Conservation (phyloP, 1,140 invertebrate genomes). For the Melipona quadrifasciata region DNA sequence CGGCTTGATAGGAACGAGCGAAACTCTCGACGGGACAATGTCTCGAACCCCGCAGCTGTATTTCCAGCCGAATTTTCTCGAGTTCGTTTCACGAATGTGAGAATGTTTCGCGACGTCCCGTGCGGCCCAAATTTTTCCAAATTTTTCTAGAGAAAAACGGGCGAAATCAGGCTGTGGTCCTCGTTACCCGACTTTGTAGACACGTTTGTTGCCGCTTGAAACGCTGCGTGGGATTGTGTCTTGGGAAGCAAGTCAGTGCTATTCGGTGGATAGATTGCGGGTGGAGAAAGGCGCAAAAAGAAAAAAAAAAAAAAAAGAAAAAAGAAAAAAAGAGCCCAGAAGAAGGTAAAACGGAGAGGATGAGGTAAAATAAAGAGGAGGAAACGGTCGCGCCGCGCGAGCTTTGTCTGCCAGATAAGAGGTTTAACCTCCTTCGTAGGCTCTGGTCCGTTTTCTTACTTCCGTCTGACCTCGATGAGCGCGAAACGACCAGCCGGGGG, state of each 20-base stretch:
- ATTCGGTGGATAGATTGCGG: slow-evolving; percentile 25
- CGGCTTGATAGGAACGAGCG: too few relatives aligned
- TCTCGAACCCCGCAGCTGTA: neutral
- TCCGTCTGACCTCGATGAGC: slow-evolving; percentile 54
- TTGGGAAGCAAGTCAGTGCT: neutral
- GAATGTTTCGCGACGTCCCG: too few relatives aligned
- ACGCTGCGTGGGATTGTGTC: slow-evolving; percentile 24
- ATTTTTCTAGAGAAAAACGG: neutral
- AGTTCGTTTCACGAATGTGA: neutral
- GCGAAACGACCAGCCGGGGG: slow-evolving; percentile 43
- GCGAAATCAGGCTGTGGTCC: slow-evolving; percentile 8
- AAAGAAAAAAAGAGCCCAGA: neutral
- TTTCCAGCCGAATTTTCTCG: neutral
- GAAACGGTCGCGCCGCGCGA: slow-evolving; percentile 13
- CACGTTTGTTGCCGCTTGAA: slow-evolving; percentile 51
- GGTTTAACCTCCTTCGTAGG: slow-evolving; percentile 55
- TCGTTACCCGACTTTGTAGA: slow-evolving; percentile 54
- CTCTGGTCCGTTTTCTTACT: slow-evolving; percentile 41
- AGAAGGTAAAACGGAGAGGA: too few relatives aligned
- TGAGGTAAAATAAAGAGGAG: neutral
- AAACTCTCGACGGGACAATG: neutral
- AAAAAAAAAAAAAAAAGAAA: neutral
- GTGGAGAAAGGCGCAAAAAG: neutral
- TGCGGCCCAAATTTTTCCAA: neutral
- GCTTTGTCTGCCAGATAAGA: slow-evolving; percentile 50